These are phyloP conservation scores for Theonella swinhoei DNA, from an alignment of 37 sponge, comb jelly and placozoan genomes.

Conservation along the genomic window DNA sequence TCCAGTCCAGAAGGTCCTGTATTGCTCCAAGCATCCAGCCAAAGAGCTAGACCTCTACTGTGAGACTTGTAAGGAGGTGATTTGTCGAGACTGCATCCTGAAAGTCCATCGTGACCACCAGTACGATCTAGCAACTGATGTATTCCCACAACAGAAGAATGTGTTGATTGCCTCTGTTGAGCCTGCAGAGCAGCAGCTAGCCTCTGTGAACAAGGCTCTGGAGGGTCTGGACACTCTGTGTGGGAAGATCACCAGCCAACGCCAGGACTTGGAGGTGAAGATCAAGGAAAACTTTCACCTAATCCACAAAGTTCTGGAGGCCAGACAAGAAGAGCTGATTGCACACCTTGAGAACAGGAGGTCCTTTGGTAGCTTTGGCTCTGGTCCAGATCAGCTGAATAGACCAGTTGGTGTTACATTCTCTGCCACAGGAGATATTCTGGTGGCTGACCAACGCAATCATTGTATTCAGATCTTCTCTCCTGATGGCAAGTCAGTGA, in stretches of 20 bases:
- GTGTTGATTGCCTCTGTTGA: not conserved
- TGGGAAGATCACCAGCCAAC: constrained; percentile 17
- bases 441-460: constrained; percentile 41
- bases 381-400: too few relatives aligned
- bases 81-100: constrained; percentile 9
- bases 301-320: constrained; percentile 35
- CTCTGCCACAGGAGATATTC: constrained; percentile 11
- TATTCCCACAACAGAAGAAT: not conserved
- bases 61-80: constrained; percentile 3
- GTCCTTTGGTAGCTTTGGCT: constrained; percentile 31
- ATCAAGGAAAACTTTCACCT: constrained; percentile 1
- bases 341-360: not conserved
- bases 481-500: constrained; percentile 20
- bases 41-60: constrained; percentile 8
- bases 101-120: constrained; percentile 12
- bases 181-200: not conserved
- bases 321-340: constrained; percentile 13
- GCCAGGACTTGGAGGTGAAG: not conserved
- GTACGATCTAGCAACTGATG: constrained; percentile 5
- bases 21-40: not conserved
- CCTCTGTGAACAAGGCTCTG: not conserved
- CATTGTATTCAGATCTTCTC: constrained; percentile 55
- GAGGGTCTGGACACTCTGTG: not conserved
- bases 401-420: constrained; percentile 28
- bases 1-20: not conserved